Conservation (phyloP, 2,888 invertebrate species). For the Cylindroiulus punctatus region DNA sequence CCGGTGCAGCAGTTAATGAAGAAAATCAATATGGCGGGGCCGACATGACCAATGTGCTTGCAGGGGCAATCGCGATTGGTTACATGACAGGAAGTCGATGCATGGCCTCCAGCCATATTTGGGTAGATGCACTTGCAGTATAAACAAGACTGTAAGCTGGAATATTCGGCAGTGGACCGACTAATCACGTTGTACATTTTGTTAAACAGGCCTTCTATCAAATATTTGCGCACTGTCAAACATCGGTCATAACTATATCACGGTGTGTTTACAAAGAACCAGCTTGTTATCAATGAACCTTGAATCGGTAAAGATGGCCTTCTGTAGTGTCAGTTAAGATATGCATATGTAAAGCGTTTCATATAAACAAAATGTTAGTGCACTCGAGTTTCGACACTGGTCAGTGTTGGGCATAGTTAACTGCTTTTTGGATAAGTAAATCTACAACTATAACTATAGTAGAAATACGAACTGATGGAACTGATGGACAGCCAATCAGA, state of each 20-base stretch:
- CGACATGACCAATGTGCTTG: background rate
- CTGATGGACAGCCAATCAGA: no score
- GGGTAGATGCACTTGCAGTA: background rate
- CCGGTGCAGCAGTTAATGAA: background rate
- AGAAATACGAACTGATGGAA: no score
- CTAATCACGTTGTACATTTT: background rate
- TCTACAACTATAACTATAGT: no score
- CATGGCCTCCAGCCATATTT: background rate
- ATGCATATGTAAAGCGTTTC: background rate
- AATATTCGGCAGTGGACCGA: background rate
- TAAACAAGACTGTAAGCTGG: background rate
- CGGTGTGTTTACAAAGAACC: background rate
- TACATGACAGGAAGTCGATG: slow-evolving; percentile 19
- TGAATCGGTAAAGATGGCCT: background rate
- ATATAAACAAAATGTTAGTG: background rate
- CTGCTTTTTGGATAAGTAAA: no score
- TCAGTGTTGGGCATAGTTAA: no score
- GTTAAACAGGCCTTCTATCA: no score
- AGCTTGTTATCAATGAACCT: background rate
- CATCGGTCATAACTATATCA: background rate
- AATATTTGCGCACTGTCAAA: background rate
- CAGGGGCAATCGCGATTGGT: background rate
- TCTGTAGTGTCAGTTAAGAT: background rate
- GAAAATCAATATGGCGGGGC: background rate
- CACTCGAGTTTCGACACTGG: background rate